Percentiles rank a stretch among this genome's conserved stretches.
Conservation (phyloP, 37 sponge, comb jelly and placozoan species). For the Halisarca cf. caerulea region DNA sequence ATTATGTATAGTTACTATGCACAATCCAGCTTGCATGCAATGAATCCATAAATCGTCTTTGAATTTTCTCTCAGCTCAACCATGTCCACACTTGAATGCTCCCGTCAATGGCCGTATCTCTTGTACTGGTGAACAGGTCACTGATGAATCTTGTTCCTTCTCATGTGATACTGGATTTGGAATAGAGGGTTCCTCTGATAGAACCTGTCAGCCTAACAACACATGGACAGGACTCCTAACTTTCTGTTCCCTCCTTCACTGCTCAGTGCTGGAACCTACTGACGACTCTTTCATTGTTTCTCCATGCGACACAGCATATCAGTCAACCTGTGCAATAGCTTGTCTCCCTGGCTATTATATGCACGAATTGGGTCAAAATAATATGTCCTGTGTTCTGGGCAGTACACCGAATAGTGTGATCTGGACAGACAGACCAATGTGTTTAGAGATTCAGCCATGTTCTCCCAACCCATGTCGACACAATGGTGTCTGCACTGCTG, state of each 20-base stretch:
- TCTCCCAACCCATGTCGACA: slow-evolving; percentile 27
- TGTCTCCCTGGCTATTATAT: slow-evolving; percentile 10
- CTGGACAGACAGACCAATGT: slow-evolving; percentile 14
- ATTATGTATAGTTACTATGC: too few species aligned
- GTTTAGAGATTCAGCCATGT: slow-evolving; percentile 24
- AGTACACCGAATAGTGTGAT: neutral
- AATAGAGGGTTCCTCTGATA: neutral
- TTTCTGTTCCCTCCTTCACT: neutral
- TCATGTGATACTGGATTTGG: slow-evolving; percentile 32
- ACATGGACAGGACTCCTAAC: slow-evolving; percentile 25
- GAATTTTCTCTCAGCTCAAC: slow-evolving; percentile 2
- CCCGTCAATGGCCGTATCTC: slow-evolving; percentile 30
- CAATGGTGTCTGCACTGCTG: slow-evolving; percentile 2
- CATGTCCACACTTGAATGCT: slow-evolving; percentile 24
- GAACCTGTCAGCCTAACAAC: slow-evolving; percentile 29
- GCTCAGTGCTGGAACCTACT: neutral
- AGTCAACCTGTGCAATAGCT: neutral
- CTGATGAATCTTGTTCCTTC: slow-evolving; percentile 37
- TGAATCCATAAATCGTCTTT: too few species aligned
- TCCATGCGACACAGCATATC: slow-evolving; percentile 15
- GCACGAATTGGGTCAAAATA: too few species aligned
- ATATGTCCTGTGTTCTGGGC: too few species aligned
- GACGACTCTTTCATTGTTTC: neutral
- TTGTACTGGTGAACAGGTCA: slow-evolving; percentile 46
- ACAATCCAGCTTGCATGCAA: too few species aligned